A percentile compares a stretch with the other conserved stretches of the same genome.
Conservation (phyloP, 2,797 vertebrate species). For the Botia kubotai region DNA sequence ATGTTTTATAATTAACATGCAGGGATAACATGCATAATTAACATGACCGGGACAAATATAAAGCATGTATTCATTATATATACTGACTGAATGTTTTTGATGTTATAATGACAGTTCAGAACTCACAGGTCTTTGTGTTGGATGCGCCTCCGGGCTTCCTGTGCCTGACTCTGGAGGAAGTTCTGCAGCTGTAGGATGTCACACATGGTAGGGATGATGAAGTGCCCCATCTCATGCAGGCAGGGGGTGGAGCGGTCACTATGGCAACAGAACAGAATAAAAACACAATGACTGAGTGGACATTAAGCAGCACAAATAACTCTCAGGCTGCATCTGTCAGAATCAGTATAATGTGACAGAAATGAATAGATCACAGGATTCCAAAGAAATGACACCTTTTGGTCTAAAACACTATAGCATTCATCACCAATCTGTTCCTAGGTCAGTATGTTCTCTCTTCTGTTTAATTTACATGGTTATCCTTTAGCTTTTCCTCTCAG, state of each 20-base stretch:
- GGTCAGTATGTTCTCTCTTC: background rate
- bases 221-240: conserved; percentile 90
- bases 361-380: conserved; percentile 5
- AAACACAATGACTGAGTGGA: conserved; percentile 28
- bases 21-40: too few species aligned
- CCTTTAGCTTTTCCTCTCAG: background rate
- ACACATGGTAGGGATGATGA: conserved; percentile 83
- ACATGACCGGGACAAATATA: background rate
- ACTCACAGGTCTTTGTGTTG: conserved; percentile 86
- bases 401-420: background rate
- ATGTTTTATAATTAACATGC: too few species aligned
- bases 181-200: conserved; percentile 83
- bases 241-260: conserved; percentile 85
- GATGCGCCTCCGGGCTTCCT: conserved; percentile 83
- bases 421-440: conserved; percentile 36
- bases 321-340: conserved; percentile 6
- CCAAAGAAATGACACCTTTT: background rate
- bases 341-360: background rate
- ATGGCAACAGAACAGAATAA: conserved; percentile 56
- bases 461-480: background rate
- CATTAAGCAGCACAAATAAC: conserved; percentile 32
- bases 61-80: too few species aligned
- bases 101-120: background rate
- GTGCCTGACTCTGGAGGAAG: conserved; percentile 87
- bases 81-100: background rate